Conservation (phyloP, 2,113 vertebrate genomes). For the Sceloporus tristichus region DNA sequence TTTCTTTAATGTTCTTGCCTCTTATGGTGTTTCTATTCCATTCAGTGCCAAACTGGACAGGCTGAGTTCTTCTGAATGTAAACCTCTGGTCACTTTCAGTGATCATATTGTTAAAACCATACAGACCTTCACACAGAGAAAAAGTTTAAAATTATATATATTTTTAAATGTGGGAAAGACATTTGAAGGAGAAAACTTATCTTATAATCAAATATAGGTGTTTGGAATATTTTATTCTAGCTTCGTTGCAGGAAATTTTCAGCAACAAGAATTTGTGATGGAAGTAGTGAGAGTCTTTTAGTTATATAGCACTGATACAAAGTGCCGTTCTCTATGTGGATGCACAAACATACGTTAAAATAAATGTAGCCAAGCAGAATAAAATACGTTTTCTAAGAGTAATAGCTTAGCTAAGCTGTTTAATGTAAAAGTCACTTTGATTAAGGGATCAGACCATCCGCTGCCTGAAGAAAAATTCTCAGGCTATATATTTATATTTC, state of each 20-base stretch:
- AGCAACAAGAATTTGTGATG: conserved; percentile 25
- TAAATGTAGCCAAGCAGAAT: conserved; percentile 45
- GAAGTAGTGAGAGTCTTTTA: conserved; percentile 41
- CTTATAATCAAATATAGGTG: conserved; percentile 24
- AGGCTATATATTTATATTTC: conserved; percentile 37
- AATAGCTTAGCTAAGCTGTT: conserved; percentile 53
- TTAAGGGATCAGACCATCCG: conserved; percentile 47
- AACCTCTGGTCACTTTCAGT: no score
- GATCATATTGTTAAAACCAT: no score
- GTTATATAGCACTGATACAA: conserved; percentile 25
- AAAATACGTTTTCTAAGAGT: conserved; percentile 54
- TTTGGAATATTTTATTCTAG: conserved; percentile 27
- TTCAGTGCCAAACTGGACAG: no score
- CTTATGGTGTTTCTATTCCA: no score
- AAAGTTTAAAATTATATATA: background rate
- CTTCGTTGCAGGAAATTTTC: conserved; percentile 12
- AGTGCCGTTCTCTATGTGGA: background rate
- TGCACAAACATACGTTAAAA: conserved; percentile 38
- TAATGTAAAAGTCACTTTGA: conserved; percentile 52
- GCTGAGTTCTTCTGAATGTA: no score
- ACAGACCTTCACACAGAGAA: no score
- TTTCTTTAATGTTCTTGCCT: no score
- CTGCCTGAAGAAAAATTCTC: conserved; percentile 50
- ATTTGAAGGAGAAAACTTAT: background rate
- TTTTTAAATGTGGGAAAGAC: background rate